Evolutionary conservation across 2,888 invertebrate genomes (phyloP).

Genomic region (Holacanthella duospinosa): DNA sequence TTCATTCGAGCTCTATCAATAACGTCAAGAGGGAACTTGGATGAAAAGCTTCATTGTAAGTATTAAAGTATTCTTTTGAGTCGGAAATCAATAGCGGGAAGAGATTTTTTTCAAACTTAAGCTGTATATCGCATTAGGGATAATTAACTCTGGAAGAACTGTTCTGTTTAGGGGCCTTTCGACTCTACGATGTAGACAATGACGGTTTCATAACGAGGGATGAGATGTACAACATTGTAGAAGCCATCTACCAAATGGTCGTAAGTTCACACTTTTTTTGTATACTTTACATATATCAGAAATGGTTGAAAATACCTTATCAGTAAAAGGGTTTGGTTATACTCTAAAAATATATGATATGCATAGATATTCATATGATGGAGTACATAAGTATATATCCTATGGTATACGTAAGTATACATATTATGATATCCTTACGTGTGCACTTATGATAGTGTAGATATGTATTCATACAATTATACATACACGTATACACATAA

Average conservation of each 20-base stretch:
- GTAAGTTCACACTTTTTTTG: constrained; percentile 60
- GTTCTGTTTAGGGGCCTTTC: constrained; percentile 71
- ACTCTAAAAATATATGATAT: too few species aligned
- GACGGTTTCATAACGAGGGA: constrained; percentile 91
- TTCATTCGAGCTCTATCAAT: constrained; percentile 96
- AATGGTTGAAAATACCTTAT: too few species aligned
- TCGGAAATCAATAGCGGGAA: neutral
- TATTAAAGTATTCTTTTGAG: constrained; percentile 38
- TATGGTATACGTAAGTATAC: too few species aligned
- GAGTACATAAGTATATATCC: too few species aligned
- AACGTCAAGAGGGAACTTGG: constrained; percentile 94
- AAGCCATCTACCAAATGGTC: constrained; percentile 97
- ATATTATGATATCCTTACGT: too few species aligned
- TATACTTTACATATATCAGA: too few species aligned
- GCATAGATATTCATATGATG: too few species aligned
- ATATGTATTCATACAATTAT: too few species aligned
- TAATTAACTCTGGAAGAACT: neutral
- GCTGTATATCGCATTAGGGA: neutral
- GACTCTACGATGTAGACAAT: constrained; percentile 89
- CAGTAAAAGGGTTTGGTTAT: too few species aligned
- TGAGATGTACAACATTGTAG: constrained; percentile 94
- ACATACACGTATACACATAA: too few species aligned
- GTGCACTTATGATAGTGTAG: too few species aligned
- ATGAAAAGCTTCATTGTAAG: constrained; percentile 98
- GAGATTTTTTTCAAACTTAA: neutral